These are phyloP conservation scores for Parambassis ranga DNA, from an alignment of 2,797 vertebrate species.

Conservation along the genomic window DNA sequence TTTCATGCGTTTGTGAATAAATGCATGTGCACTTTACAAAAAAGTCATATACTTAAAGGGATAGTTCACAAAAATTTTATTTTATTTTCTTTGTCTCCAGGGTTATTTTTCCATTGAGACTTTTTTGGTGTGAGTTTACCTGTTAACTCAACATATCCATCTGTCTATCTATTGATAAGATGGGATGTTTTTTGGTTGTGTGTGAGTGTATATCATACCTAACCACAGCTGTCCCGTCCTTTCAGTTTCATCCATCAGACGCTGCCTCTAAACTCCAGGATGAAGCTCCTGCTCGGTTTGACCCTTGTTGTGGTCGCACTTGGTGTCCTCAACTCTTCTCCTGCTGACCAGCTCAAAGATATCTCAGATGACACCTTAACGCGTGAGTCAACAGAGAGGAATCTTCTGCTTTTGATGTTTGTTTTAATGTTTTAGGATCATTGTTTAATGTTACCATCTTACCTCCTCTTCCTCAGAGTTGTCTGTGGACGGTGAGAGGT, in stretches of 20 bases:
- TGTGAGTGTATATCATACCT: not conserved
- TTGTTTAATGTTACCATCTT: not conserved
- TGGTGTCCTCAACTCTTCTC: conserved; percentile 64
- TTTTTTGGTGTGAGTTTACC: no score
- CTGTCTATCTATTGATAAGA: no score
- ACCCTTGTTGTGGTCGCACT: conserved; percentile 68
- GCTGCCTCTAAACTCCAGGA: conserved; percentile 56
- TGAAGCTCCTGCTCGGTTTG: conserved; percentile 79
- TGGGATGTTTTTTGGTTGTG: no score
- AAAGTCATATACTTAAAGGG: not conserved
- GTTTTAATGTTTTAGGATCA: not conserved
- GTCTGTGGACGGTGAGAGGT: conserved; percentile 81
- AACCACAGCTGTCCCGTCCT: not conserved
- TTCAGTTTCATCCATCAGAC: conserved; percentile 1
- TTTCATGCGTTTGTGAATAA: not conserved
- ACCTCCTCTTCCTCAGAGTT: conserved; percentile 74
- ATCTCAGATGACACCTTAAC: conserved; percentile 76
- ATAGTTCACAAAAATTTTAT: no score
- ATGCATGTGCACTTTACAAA: not conserved
- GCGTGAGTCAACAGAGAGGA: conserved; percentile 68
- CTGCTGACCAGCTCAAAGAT: conserved; percentile 51
- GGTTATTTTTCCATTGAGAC: no score
- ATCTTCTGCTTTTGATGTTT: not conserved
- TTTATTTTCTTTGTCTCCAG: no score
- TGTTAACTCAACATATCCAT: no score